These are phyloP conservation scores for Pandion haliaetus DNA, from an alignment of 2,113 vertebrate species.

Conservation along the genomic window DNA sequence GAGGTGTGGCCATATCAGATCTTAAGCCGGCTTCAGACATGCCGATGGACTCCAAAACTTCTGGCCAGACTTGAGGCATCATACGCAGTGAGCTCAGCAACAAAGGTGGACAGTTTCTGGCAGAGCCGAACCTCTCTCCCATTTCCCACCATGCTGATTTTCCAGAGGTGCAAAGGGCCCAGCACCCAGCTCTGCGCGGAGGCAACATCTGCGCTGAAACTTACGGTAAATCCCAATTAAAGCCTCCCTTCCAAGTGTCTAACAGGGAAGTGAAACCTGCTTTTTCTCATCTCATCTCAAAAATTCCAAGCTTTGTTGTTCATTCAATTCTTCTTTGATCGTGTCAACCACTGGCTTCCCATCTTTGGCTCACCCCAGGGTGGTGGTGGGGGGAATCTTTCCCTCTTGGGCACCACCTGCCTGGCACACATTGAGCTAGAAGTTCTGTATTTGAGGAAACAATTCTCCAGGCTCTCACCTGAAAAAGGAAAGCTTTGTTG, in stretches of 20 bases:
- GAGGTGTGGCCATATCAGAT: background rate
- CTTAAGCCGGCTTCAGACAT: background rate
- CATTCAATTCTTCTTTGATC: background rate
- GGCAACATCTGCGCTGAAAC: background rate
- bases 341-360: background rate
- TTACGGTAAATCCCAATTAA: background rate
- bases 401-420: background rate
- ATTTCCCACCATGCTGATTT: background rate
- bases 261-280: background rate
- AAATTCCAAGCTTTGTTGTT: background rate
- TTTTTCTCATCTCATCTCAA: background rate
- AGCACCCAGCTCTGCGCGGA: too few species aligned
- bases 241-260: background rate
- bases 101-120: background rate
- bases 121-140: background rate
- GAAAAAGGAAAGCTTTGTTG: background rate
- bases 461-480: background rate
- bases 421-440: background rate
- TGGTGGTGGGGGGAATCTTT: fast-evolving
- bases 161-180: background rate
- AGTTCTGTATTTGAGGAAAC: background rate
- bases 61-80: background rate
- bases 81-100: fast-evolving
- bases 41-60: background rate
- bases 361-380: background rate